Evolutionary conservation across 1,140 invertebrate genomes (phyloP), one percentile per base, ranked within the genome.

Genomic region (Anadara kagoshimensis): DNA sequence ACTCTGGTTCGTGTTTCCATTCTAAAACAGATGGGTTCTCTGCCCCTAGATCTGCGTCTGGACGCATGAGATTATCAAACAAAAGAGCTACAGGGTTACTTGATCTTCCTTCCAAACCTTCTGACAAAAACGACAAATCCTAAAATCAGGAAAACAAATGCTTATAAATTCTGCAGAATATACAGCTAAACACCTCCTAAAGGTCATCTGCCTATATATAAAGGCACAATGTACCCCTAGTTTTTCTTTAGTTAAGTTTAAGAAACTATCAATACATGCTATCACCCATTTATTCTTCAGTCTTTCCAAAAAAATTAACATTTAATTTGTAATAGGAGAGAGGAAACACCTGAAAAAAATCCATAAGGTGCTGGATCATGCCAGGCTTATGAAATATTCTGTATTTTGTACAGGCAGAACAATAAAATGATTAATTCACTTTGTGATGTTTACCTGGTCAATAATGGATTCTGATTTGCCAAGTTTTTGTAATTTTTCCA

Each of bases 41-140:
- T 12, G 94, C 82, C 0, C 95, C 95, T 24, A 94, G 88, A 84
- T 97, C 96, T n/a, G 95, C 94, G 83, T 94, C 93, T 0, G 96
- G 96, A 89, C 95, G 93, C 58, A 93, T 90, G 47, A 97, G 86
- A 41, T 91, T 89, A 82, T 96, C 94, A 88, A 95, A 93, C 65
- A 97, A 88, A 44, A 96, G 86, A 0, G 95, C 94, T 11, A 97
- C 91, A 0, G 94, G 95, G 89, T 95, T 96, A n/a, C 89, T 91
- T 29, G 93, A 93, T 56, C 95, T 90, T 0, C 95, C 95, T 85
- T 96, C 95, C 18, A 97, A 83, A 12, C 95, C 95, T 87, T 92
- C 84, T 59, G 83, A 83, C 16, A 91, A 78, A 61, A 75, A 89
- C 59, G 88, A 76, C 45, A 93, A 83, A 83, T 93, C 91, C 86